Base-by-base conservation (phyloP, 2,888 invertebrate genomes). In the Dioctria linearis region DNA sequence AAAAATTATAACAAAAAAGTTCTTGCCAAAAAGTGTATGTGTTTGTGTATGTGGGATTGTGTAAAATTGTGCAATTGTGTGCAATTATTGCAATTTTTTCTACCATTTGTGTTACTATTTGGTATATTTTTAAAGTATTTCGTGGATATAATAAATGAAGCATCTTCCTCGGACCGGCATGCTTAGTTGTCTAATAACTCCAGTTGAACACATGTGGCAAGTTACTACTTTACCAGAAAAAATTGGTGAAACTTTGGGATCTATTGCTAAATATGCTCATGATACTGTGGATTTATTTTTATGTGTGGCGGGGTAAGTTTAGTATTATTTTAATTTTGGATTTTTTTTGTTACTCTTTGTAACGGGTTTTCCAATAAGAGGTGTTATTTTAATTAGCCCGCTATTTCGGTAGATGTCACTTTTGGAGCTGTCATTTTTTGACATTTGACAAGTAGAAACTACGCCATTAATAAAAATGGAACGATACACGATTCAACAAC, bases 201-300 rank as follows among this genome's bases (percentile, higher is more conserved):
- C 88, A 49, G 87, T 88, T 80, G 86, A 86, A 84, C 87, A 87
- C 85, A 87, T 88, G 88, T 88, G 88, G 88, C 87, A 88, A 85
- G 87, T 89, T 84, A 87, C 87, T 81, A 87, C 87, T 83, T 86
- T 89, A 85, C 88, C 89, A 80, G 86, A 86, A 81, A 90, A 89
- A 86, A 87, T 90, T 84, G 89, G 89, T 85, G 85, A 84, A 83
- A 88, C 89, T 79, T 84, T 90, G 79, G 87, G 87, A 84, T 87
- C 88, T 79, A 85, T 90, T 80, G 87, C 88, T 82, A 87, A 88
- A 83, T 89, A 89, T 86, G 90, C 90, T 80, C 89, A 89, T 84
- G 87, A 88, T 82, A 89, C 90, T 63, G 87, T 90, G 84, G 87
- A 88, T 85, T 86, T 86, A 82, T 86, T 90, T 85, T 87, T 90